A percentile compares a stretch with the other conserved stretches of the same genome.
These are phyloP conservation scores for Turritopsis dohrnii DNA, from an alignment of 30 jellyfish, hydroid and myxozoan species.

Conservation along the genomic window DNA sequence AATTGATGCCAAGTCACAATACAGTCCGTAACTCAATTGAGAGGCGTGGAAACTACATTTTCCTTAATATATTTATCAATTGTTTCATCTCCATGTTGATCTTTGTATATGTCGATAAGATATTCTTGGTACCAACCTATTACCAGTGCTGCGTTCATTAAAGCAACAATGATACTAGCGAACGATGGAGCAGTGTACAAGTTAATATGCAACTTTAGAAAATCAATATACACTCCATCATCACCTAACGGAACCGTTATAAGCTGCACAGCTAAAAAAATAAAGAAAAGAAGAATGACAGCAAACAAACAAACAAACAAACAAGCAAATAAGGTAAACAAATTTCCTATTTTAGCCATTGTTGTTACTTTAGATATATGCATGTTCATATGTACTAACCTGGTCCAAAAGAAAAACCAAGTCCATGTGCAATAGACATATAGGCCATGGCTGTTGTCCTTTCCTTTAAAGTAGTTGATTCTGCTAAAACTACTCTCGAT, in stretches of 20 bases:
- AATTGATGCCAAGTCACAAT: too few relatives aligned
- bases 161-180: conserved; percentile 45
- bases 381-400: conserved; percentile 37
- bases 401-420: conserved; percentile 83
- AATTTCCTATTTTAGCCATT: background rate
- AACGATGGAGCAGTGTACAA: conserved; percentile 67
- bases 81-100: conserved; percentile 23
- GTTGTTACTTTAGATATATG: background rate
- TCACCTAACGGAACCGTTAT: conserved; percentile 62
- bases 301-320: too few relatives aligned
- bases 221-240: conserved; percentile 44
- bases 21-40: too few relatives aligned
- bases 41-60: too few relatives aligned
- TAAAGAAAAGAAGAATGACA: background rate
- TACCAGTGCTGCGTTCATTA: conserved; percentile 30
- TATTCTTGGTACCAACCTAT: conserved; percentile 44
- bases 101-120: conserved; percentile 43
- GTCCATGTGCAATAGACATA: conserved; percentile 54
- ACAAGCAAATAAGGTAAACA: background rate
- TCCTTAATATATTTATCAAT: conserved; percentile 25
- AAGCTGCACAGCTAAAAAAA: conserved; percentile 58
- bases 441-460: conserved; percentile 64
- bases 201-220: conserved; percentile 32
- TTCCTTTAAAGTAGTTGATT: conserved; percentile 58
- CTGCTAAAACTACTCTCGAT: conserved; percentile 51